Evolutionary conservation across 2,888 invertebrate genomes (phyloP).

Genomic region (Pollenia griseotomentosa): DNA sequence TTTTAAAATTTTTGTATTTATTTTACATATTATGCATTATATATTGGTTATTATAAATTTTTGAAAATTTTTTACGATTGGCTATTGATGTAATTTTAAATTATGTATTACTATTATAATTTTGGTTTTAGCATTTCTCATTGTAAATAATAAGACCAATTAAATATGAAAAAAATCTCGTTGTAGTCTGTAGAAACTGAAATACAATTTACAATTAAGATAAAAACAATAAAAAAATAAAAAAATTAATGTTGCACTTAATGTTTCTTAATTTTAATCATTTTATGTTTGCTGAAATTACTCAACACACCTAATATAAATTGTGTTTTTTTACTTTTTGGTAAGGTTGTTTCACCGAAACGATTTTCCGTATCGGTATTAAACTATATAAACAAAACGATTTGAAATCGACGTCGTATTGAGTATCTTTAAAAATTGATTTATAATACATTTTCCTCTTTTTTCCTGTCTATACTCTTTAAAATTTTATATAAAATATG

Average conservation of each 20-base stretch:
- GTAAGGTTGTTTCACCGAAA: no score
- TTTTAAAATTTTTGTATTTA: not conserved
- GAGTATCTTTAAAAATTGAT: no score
- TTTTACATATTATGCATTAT: constrained; percentile 1
- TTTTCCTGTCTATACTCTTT: no score
- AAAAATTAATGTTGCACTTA: constrained; percentile 56
- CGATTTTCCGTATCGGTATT: no score
- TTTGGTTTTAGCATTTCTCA: constrained; percentile 58
- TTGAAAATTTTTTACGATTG: constrained; percentile 18
- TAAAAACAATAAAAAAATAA: constrained; percentile 61
- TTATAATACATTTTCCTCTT: no score
- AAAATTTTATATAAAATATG: no score
- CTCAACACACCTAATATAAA: no score
- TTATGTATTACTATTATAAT: not conserved
- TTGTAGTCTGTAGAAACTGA: constrained; percentile 69
- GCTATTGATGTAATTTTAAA: constrained; percentile 11
- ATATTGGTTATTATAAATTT: constrained; percentile 26
- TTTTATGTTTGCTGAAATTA: no score
- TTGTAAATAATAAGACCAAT: constrained; percentile 70
- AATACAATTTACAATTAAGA: constrained; percentile 55
- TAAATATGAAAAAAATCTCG: constrained; percentile 53
- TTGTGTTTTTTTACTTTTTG: no score
- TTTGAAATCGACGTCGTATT: no score
- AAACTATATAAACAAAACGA: no score
- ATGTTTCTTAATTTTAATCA: not conserved